Base-by-base conservation (phyloP, 2,888 invertebrate species). In the Copidosoma aretas region DNA sequence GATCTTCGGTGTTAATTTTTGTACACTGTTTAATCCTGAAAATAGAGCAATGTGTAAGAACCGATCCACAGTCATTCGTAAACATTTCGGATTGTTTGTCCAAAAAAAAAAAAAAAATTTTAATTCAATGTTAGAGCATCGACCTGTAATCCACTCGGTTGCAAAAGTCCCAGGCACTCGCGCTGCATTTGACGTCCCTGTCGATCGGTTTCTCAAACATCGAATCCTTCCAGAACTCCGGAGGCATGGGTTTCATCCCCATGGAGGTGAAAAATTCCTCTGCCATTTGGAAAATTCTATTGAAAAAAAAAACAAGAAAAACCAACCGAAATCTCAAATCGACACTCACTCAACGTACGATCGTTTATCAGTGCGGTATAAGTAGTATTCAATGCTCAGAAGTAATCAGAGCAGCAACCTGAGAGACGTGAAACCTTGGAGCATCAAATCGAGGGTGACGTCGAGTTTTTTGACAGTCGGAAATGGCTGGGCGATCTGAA, bases 131-230 rank as follows among this genome's bases (percentile, higher is more conserved):
- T 8, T 32, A 3, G 32, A 32, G 32, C 8, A 32, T 32, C 32
- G 32, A 92, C 93, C 94, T 89, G 81, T 91, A 94, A 81, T 96
- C 95, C 21, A 91, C 87, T 77, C 89, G 87, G 78, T 94, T 93
- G 79, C 91, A 93, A 84, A 94, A 93, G 82, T 95, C 94, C 94
- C 94, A 94, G 1, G 94, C 91, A 70, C 91, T 91, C 0, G 92
- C 88, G 0, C 90, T 90, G 76, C 92, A 93, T 74, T 91, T 91
- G 0, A 89, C 90, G 81, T 87, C 90, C 71, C 91, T 86, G 74
- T 91, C 91, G 17, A 87, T 82, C 0, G 95, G 94, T 68, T 91
- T 88, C 73, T 90, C 90, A 41, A 95, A 85, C 87, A 95, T 87
- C 0, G 94, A 94, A 32, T 90, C 88, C 52, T 91, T 88, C 93